Percentiles rank a stretch among this genome's conserved stretches.
Evolutionary conservation across 2,113 vertebrate genomes (phyloP).

Genomic region (Tretioscincus oriximinensis): DNA sequence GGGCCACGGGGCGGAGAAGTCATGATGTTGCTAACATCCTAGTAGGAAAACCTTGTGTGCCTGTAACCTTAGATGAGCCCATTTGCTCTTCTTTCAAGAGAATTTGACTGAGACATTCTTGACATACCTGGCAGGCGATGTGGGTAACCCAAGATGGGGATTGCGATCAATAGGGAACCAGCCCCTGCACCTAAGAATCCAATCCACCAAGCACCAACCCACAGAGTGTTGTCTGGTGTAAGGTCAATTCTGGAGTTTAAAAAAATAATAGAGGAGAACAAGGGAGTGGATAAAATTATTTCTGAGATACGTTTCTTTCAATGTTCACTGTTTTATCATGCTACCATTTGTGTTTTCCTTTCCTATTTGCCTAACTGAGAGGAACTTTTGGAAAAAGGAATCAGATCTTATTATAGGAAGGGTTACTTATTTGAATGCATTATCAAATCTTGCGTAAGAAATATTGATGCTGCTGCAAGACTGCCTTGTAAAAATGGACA

Average conservation of each 20-base stretch:
- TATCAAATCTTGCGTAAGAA: neutral
- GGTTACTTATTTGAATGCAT: neutral
- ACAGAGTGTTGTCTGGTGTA: slow-evolving; percentile 85
- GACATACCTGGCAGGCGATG: slow-evolving; percentile 86
- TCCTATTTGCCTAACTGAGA: neutral
- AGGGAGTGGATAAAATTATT: neutral
- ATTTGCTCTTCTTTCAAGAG: neutral
- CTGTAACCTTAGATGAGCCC: neutral
- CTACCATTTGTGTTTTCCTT: too few species aligned
- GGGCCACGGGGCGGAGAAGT: too few species aligned
- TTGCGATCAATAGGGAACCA: slow-evolving; percentile 77
- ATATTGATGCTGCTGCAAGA: neutral
- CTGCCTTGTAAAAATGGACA: neutral
- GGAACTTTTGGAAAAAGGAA: neutral
- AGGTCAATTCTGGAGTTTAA: slow-evolving; percentile 71
- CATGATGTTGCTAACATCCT: too few species aligned
- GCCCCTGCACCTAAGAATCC: slow-evolving; percentile 88
- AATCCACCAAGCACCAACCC: slow-evolving; percentile 97
- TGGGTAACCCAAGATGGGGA: slow-evolving; percentile 92
- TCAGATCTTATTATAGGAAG: too few species aligned
- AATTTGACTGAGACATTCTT: neutral
- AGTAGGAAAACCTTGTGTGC: too few species aligned
- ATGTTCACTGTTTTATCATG: neutral
- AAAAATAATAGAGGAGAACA: too few species aligned
- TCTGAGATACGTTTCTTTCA: rapidly evolving